A percentile compares a stretch with the other conserved stretches of the same genome.
phyloP scores from a whole-genome alignment of 1,140 invertebrate species.

The Liolophura sinensis region DNA sequence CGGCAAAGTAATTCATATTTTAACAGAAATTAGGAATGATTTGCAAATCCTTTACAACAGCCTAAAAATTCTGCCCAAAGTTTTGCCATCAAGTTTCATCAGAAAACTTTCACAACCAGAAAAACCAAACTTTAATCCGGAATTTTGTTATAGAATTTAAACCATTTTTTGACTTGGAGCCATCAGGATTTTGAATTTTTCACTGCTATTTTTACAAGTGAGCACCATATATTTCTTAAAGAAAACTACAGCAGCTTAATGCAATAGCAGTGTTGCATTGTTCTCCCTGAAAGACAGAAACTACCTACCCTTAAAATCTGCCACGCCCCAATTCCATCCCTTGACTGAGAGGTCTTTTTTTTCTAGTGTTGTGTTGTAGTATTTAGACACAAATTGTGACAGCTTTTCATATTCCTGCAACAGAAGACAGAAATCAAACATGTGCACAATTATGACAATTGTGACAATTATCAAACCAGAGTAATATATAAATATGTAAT shows the following conservation, averaged over 20 bases:
- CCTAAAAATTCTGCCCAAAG: too few species aligned
- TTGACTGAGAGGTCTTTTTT: conserved; percentile 89
- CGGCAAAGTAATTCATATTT: too few species aligned
- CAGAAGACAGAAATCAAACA: not conserved
- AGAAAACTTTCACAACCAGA: too few species aligned
- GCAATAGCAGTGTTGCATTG: too few species aligned
- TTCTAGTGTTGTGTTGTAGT: conserved; percentile 67
- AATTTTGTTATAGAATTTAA: too few species aligned
- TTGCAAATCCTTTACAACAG: too few species aligned
- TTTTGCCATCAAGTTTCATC: too few species aligned
- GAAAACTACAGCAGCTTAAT: too few species aligned
- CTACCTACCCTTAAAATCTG: conserved; percentile 79
- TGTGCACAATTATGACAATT: not conserved
- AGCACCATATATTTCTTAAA: not conserved
- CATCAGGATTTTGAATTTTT: not conserved
- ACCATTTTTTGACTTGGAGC: too few species aligned
- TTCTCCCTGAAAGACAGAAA: too few species aligned
- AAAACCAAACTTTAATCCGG: too few species aligned
- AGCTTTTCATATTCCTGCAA: conserved; percentile 81
- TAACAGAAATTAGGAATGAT: too few species aligned
- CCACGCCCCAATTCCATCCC: conserved; percentile 99
- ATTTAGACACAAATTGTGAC: conserved; percentile 67
- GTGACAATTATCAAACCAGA: not conserved
- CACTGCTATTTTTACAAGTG: not conserved
- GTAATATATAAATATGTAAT: not conserved